Evolutionary conservation across 2,888 invertebrate species (phyloP).

Genomic region (Boloria selene): DNA sequence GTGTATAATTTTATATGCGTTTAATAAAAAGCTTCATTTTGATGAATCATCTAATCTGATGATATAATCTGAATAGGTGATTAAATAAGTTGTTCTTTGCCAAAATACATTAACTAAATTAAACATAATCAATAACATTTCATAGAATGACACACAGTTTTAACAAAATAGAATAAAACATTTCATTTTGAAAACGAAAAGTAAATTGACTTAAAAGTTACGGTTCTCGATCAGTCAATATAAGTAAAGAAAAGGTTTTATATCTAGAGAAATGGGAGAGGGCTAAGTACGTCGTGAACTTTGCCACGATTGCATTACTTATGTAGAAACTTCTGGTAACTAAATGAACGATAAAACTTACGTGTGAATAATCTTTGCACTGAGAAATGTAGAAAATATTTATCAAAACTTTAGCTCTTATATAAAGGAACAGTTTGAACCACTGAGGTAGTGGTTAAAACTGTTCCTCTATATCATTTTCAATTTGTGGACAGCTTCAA

Average conservation of each 20-base stretch:
- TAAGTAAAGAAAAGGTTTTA: slow-evolving; percentile 24
- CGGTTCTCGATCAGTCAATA: slow-evolving; percentile 24
- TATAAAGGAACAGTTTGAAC: background rate
- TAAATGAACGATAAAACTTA: slow-evolving; percentile 39
- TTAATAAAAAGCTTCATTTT: too few relatives aligned
- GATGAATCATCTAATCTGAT: too few relatives aligned
- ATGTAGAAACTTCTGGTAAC: slow-evolving; percentile 37
- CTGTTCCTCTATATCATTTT: background rate
- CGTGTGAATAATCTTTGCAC: slow-evolving; percentile 29
- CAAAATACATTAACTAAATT: too few relatives aligned
- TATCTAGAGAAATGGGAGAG: slow-evolving; percentile 33
- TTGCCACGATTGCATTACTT: slow-evolving; percentile 37
- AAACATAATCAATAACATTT: too few relatives aligned
- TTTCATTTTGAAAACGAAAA: background rate
- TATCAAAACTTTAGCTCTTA: slow-evolving; percentile 3
- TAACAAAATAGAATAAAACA: background rate
- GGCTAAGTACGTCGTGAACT: slow-evolving; percentile 33
- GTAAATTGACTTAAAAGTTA: background rate
- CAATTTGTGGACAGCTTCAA: too few relatives aligned
- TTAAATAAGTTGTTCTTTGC: too few relatives aligned
- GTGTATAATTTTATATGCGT: too few relatives aligned
- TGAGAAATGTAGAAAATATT: slow-evolving; percentile 27
- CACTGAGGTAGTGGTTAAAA: background rate
- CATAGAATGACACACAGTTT: background rate
- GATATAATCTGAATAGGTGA: too few relatives aligned